These are phyloP conservation scores for Lordiphosa andalusiaca DNA, from an alignment of 2,888 invertebrate species.

Conservation along the genomic window DNA sequence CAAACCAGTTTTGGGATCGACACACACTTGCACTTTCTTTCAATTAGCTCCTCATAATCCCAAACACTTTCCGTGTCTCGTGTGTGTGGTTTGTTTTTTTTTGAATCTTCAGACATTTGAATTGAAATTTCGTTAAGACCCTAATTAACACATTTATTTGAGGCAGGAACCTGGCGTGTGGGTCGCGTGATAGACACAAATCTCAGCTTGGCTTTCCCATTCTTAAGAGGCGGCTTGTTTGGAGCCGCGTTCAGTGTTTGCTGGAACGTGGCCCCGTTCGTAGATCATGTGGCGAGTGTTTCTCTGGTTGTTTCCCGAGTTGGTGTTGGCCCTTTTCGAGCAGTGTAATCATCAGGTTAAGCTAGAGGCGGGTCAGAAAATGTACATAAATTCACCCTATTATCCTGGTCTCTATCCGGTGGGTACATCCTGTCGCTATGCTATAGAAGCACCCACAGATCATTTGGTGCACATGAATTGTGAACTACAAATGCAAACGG, in stretches of 20 bases:
- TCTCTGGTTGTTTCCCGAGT: slow-evolving; percentile 1
- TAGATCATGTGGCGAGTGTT: slow-evolving; percentile 43
- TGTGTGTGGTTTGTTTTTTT: slow-evolving; percentile 28
- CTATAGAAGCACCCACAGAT: slow-evolving; percentile 71
- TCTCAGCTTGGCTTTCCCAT: slow-evolving; percentile 33
- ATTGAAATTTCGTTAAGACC: slow-evolving; percentile 43
- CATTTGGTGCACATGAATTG: slow-evolving; percentile 73
- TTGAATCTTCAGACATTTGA: slow-evolving; percentile 24
- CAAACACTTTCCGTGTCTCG: slow-evolving; percentile 15
- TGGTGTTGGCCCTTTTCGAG: slow-evolving; percentile 54
- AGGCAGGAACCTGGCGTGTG: slow-evolving; percentile 35
- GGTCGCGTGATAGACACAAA: slow-evolving; percentile 52
- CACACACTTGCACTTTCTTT: slow-evolving; percentile 68
- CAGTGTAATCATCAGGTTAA: slow-evolving; percentile 75
- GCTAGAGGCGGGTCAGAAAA: slow-evolving; percentile 63
- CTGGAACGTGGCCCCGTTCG: slow-evolving; percentile 31
- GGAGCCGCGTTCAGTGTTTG: slow-evolving; percentile 40
- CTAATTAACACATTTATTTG: slow-evolving; percentile 53
- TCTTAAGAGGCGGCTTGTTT: slow-evolving; percentile 45
- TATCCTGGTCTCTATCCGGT: slow-evolving; percentile 74
- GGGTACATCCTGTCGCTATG: slow-evolving; percentile 78
- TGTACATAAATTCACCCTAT: slow-evolving; percentile 77
- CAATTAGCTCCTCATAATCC: slow-evolving; percentile 45
- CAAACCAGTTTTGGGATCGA: slow-evolving; percentile 50
- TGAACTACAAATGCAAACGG: slow-evolving; percentile 71